Evolutionary conservation across 2,888 invertebrate species (phyloP), one percentile per base, ranked within the genome.

Genomic region (Physocephala rufipes): DNA sequence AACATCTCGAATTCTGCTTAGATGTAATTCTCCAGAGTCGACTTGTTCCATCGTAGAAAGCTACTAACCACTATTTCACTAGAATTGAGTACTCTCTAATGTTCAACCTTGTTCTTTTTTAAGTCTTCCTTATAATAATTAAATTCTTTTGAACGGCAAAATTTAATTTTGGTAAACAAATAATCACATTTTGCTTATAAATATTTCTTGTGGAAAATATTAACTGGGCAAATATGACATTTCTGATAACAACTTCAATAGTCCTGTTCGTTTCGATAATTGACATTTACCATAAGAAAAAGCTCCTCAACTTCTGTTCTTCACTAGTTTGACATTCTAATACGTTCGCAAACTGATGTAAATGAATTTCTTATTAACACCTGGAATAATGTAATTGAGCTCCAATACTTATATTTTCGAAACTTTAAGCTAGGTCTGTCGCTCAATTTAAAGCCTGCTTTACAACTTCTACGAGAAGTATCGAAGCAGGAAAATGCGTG

Each of bases 1-100:
- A 72, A 82, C 81, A 77, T 82, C 82, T 74, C 82, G 82, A 78
- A 83, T 82, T 79, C 83, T 82, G 75, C 81, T 82, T 76, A 83
- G 75, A 79, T 82, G 83, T 69, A 83, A 78, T 72, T 83, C 83
- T 74, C 81, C 79, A 77, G 82, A 81, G 78, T 82, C 83, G 74
- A 78, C 79, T 79, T 83, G 82, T 80, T 83, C 83, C 83, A 83
- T 83, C 76, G 78, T 79, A 68, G 70, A 76, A 73, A 73, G 72
- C 70, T 76, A 67, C 36, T 58, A 71, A 67, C 67, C 62, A 47
- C 65, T 26, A 69, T 71, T 73, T 71, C 68, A 71, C 71, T 70
- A 71, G 24, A 53, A 66, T 26, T 69, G 61, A 66, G 67, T 28
- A 67, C 49, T 73, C 64, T 24, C 16, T 26, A 47, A 68, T 21